These are phyloP conservation scores for Tauraco hartlaubi DNA, from an alignment of 2,797 vertebrate genomes.

Conservation along the genomic window DNA sequence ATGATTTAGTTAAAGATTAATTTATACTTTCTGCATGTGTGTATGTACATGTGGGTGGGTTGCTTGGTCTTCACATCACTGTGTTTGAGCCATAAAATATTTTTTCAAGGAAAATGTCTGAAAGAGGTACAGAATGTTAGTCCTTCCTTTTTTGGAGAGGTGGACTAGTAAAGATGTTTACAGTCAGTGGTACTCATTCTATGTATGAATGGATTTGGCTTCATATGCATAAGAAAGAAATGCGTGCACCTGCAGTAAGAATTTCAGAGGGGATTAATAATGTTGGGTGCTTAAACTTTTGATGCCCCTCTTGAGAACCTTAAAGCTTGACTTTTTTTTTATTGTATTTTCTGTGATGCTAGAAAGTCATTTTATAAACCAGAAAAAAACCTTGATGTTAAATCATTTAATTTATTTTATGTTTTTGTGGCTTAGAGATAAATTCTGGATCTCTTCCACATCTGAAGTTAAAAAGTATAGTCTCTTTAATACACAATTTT, in stretches of 20 bases:
- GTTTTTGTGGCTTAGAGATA: neutral
- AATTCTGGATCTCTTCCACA: neutral
- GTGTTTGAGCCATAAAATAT: neutral
- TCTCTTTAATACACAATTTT: neutral
- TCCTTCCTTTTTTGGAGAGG: neutral
- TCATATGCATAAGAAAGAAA: neutral
- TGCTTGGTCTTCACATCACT: fast-evolving
- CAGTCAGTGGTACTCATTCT: neutral
- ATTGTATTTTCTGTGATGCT: neutral
- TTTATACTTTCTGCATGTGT: neutral
- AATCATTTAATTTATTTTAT: neutral
- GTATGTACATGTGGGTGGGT: fast-evolving
- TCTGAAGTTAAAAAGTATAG: neutral
- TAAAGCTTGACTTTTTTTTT: neutral
- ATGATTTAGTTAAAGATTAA: neutral
- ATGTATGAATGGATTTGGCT: neutral
- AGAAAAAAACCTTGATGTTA: neutral
- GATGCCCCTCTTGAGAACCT: neutral
- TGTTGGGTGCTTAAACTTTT: neutral
- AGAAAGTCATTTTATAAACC: neutral
- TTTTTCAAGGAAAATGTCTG: neutral
- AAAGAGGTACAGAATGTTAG: neutral
- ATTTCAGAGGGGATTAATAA: neutral
- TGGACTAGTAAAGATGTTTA: neutral
- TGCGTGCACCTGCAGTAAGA: neutral